Evolutionary conservation across 2,113 vertebrate genomes (phyloP).

Genomic region (Pygoscelis adeliae): DNA sequence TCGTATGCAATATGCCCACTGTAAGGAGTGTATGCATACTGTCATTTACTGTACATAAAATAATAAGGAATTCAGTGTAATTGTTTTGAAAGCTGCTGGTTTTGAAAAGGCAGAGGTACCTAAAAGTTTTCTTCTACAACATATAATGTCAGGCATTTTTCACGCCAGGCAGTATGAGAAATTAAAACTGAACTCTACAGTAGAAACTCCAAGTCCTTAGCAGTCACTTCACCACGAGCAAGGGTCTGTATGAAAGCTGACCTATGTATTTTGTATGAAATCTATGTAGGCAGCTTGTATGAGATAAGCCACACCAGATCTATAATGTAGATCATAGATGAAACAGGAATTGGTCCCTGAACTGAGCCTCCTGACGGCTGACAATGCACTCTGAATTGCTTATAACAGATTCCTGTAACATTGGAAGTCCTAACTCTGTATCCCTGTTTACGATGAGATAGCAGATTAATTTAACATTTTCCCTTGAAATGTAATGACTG

Average conservation of each 20-base stretch:
- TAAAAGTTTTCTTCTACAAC: background rate
- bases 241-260: background rate
- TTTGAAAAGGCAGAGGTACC: background rate
- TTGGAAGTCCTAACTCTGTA: background rate
- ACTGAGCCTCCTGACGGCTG: background rate
- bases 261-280: background rate
- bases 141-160: background rate
- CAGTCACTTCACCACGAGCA: background rate
- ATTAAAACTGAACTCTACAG: background rate
- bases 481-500: background rate
- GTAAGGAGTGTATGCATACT: background rate
- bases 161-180: background rate
- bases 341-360: background rate
- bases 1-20: background rate
- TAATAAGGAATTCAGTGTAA: background rate
- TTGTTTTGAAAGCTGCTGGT: background rate
- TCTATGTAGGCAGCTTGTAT: background rate
- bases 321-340: rapidly evolving
- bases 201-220: background rate
- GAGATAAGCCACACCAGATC: background rate
- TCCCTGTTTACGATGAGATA: background rate
- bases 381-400: background rate
- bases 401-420: background rate
- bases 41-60: background rate
- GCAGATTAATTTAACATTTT: background rate